Conservation (phyloP, 2,888 invertebrate genomes). For the Drosophila niveifrons region DNA sequence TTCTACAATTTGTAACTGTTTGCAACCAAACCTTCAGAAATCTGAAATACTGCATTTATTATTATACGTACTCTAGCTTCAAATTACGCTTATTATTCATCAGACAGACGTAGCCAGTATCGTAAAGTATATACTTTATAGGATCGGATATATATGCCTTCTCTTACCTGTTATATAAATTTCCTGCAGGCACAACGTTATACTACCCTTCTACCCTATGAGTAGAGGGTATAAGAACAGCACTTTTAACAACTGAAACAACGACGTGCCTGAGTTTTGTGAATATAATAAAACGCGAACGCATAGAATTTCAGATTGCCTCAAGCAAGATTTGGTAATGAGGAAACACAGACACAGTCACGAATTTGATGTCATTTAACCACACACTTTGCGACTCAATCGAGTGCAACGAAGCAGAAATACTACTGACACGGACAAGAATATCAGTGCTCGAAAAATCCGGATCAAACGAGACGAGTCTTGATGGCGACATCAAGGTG, state of each 20-base stretch:
- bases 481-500: conserved; percentile 46
- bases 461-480: conserved; percentile 10
- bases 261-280: neutral
- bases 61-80: too few species aligned
- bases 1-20: too few species aligned
- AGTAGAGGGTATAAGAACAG: too few species aligned
- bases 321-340: conserved; percentile 12
- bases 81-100: too few species aligned
- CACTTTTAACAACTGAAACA: neutral
- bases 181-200: too few species aligned
- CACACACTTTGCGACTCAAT: conserved; percentile 35
- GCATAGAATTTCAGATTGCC: conserved; percentile 8
- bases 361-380: neutral
- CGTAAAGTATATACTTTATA: too few species aligned
- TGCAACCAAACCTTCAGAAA: too few species aligned
- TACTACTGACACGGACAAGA: neutral
- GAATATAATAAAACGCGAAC: neutral
- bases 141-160: too few species aligned
- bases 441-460: neutral
- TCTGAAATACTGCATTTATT: too few species aligned
- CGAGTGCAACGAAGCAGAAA: conserved; percentile 37
- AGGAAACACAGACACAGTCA: conserved; percentile 27
- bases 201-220: too few species aligned
- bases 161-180: too few species aligned
- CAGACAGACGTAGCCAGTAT: too few species aligned